Percentiles rank a stretch among this genome's conserved stretches.
Conservation (phyloP, 2,888 invertebrate genomes). For the Notocelia uddmanniana region DNA sequence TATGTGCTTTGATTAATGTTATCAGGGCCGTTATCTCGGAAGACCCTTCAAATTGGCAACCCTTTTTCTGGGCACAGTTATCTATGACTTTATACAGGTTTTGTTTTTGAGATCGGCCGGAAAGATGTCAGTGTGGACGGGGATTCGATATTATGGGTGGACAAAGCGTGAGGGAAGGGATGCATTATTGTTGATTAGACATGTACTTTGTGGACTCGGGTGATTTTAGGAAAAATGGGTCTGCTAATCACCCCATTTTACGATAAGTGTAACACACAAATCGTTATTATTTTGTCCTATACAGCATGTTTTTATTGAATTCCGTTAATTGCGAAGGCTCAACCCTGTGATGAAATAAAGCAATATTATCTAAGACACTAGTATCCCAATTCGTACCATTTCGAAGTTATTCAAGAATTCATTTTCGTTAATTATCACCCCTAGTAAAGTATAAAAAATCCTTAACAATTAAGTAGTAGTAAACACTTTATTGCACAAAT, state of each 20-base stretch:
- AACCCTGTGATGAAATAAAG: too few relatives aligned
- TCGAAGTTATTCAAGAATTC: too few relatives aligned
- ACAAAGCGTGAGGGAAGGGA: background rate
- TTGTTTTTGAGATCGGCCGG: conserved; percentile 33
- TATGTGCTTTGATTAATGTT: conserved; percentile 82
- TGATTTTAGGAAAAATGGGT: background rate
- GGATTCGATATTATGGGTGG: background rate
- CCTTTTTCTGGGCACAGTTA: conserved; percentile 55
- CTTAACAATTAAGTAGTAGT: too few relatives aligned
- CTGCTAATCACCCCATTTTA: background rate
- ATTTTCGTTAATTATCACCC: too few relatives aligned
- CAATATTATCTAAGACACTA: too few relatives aligned
- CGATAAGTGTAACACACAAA: background rate
- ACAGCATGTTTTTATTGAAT: too few relatives aligned
- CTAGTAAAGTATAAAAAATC: too few relatives aligned
- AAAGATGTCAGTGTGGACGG: conserved; percentile 2
- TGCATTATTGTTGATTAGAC: background rate
- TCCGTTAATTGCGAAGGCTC: too few relatives aligned
- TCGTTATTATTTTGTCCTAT: too few relatives aligned
- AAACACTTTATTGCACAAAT: too few relatives aligned
- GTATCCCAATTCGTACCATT: too few relatives aligned
- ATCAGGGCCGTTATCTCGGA: conserved; percentile 76
- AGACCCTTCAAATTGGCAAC: conserved; percentile 71
- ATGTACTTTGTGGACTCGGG: background rate
- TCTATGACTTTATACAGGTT: conserved; percentile 41